A percentile compares a stretch with the other conserved stretches of the same genome.
Conservation (phyloP, 2,113 vertebrate genomes). For the Condylura cristata region DNA sequence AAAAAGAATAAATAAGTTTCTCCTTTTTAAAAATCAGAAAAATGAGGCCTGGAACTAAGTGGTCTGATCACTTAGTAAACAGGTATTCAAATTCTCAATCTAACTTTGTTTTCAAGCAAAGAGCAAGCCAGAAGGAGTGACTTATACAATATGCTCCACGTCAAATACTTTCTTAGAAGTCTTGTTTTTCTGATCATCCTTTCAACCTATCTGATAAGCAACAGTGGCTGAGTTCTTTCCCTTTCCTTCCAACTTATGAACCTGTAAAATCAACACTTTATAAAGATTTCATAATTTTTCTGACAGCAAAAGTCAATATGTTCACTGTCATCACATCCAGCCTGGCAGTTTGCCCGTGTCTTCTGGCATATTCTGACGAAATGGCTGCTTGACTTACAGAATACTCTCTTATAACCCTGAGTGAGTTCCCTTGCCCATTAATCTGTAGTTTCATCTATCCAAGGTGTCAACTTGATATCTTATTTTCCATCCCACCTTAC, state of each 20-base stretch:
- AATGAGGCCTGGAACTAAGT: neutral
- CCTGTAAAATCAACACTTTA: neutral
- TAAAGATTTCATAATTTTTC: neutral
- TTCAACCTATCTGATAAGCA: constrained; percentile 25
- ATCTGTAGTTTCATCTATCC: constrained; percentile 76
- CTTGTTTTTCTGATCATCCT: neutral
- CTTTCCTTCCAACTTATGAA: constrained; percentile 28
- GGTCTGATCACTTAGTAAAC: neutral
- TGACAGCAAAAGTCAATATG: constrained; percentile 35
- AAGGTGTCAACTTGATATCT: constrained; percentile 77
- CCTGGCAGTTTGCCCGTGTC: constrained; percentile 62
- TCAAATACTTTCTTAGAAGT: constrained; percentile 25
- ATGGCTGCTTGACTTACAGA: constrained; percentile 70
- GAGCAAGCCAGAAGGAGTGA: neutral
- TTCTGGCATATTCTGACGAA: constrained; percentile 63
- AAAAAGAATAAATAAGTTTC: neutral
- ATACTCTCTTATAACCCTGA: constrained; percentile 61
- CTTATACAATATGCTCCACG: neutral
- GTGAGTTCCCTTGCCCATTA: constrained; percentile 63
- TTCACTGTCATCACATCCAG: neutral
- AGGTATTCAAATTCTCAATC: neutral
- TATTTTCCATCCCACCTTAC: constrained; percentile 57
- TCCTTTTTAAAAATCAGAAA: neutral
- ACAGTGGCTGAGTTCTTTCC: neutral
- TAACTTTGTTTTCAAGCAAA: neutral